Evolutionary conservation across 2,797 vertebrate species (phyloP).

Genomic region (Sebastes matsubarae): DNA sequence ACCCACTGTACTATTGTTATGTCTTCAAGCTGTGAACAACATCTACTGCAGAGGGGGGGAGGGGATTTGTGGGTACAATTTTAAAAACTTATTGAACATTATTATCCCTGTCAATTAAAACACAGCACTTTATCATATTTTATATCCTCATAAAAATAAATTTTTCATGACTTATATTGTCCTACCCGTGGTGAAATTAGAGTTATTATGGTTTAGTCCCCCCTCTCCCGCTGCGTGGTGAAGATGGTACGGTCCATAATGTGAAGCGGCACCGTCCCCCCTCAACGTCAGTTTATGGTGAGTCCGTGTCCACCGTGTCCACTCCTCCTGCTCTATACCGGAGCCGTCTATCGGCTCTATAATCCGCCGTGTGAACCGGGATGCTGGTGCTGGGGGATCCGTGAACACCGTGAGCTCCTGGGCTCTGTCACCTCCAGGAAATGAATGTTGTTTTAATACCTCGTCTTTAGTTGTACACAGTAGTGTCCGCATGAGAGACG

Average conservation of each 20-base stretch:
- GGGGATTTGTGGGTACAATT: background rate
- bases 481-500: slow-evolving; percentile 46
- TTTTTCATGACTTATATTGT: background rate
- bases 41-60: slow-evolving; percentile 65
- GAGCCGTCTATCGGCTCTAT: background rate
- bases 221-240: slow-evolving; percentile 26
- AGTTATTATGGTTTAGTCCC: background rate
- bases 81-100: fast-evolving
- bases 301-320: slow-evolving; percentile 24
- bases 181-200: fast-evolving
- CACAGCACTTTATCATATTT: fast-evolving
- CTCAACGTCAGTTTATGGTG: slow-evolving; percentile 52
- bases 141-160: fast-evolving
- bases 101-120: fast-evolving
- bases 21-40: slow-evolving; percentile 49
- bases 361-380: slow-evolving; percentile 36
- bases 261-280: slow-evolving; percentile 68
- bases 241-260: slow-evolving; percentile 78
- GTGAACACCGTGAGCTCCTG: slow-evolving; percentile 37
- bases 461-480: slow-evolving; percentile 15
- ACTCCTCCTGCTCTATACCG: background rate
- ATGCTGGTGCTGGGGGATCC: slow-evolving; percentile 41
- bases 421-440: slow-evolving; percentile 26
- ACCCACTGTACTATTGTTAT: slow-evolving; percentile 56
- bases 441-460: slow-evolving; percentile 29